Evolutionary conservation across 2,888 invertebrate species (phyloP).

Genomic region (Fragum whitleyi): DNA sequence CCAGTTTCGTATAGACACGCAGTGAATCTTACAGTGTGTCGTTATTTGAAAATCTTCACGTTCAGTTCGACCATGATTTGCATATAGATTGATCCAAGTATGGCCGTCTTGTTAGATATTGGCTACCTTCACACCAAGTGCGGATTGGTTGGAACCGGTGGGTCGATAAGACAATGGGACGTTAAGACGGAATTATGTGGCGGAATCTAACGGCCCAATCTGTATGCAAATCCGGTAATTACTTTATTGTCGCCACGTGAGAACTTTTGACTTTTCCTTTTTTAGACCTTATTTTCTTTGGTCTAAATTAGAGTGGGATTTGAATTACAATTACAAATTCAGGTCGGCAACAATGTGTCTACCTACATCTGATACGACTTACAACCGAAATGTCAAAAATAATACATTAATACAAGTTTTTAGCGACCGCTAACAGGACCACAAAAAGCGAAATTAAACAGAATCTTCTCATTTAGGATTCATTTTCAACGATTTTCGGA

Average conservation of each 20-base stretch:
- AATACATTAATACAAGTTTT: too few relatives aligned
- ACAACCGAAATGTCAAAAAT: too few relatives aligned
- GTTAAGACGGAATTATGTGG: conserved; percentile 28
- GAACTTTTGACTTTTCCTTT: conserved; percentile 10
- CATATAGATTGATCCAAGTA: conserved; percentile 40
- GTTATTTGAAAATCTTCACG: conserved; percentile 20
- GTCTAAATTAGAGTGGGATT: not conserved
- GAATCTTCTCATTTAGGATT: too few relatives aligned
- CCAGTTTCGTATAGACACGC: conserved; percentile 9
- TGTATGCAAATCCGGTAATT: conserved; percentile 63
- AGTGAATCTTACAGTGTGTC: conserved; percentile 20
- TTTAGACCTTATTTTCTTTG: conserved; percentile 14
- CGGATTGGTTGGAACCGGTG: conserved; percentile 29
- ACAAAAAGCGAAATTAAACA: too few relatives aligned
- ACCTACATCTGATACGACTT: too few relatives aligned
- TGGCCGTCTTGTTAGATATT: conserved; percentile 27
- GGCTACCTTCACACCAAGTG: conserved; percentile 9
- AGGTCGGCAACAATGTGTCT: too few relatives aligned
- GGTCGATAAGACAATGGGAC: conserved; percentile 46
- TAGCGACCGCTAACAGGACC: too few relatives aligned
- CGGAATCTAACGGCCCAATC: conserved; percentile 33
- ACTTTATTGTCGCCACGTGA: conserved; percentile 31
- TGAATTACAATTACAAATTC: too few relatives aligned
- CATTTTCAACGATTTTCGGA: too few relatives aligned
- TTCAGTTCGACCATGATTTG: conserved; percentile 30